Conservation (phyloP, 2,113 vertebrate genomes). For the Melanocharis versteri region DNA sequence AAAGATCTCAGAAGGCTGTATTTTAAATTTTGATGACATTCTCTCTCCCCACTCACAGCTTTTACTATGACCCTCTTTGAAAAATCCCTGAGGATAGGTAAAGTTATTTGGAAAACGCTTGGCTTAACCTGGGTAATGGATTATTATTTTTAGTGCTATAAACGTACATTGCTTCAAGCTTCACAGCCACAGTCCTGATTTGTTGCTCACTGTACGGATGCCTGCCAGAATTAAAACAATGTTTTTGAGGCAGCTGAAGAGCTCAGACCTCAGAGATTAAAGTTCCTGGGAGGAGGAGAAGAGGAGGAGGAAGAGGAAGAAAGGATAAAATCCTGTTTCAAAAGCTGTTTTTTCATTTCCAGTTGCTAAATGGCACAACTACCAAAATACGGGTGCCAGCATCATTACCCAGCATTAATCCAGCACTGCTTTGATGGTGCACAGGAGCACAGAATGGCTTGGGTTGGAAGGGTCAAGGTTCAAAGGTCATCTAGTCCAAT, state of each 20-base stretch:
- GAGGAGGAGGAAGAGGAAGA: too few relatives aligned
- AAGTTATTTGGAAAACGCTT: neutral
- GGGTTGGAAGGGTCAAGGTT: neutral
- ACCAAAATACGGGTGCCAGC: neutral
- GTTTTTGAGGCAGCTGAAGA: neutral
- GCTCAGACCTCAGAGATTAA: neutral
- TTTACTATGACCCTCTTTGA: neutral
- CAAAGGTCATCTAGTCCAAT: too few relatives aligned
- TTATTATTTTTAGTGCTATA: neutral
- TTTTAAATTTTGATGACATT: neutral
- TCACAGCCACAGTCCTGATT: neutral
- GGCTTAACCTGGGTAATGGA: neutral
- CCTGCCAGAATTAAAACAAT: neutral
- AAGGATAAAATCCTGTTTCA: neutral
- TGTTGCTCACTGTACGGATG: neutral
- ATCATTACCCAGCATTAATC: neutral
- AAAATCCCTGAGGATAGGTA: neutral
- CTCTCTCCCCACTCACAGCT: neutral
- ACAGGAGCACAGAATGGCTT: neutral
- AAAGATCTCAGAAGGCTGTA: neutral
- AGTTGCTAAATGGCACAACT: neutral
- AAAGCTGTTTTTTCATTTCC: neutral
- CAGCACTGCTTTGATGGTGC: fast-evolving
- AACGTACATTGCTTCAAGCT: neutral
- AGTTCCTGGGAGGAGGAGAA: neutral